Conservation (phyloP, 2,113 vertebrate species). For the Lamprotornis superbus region DNA sequence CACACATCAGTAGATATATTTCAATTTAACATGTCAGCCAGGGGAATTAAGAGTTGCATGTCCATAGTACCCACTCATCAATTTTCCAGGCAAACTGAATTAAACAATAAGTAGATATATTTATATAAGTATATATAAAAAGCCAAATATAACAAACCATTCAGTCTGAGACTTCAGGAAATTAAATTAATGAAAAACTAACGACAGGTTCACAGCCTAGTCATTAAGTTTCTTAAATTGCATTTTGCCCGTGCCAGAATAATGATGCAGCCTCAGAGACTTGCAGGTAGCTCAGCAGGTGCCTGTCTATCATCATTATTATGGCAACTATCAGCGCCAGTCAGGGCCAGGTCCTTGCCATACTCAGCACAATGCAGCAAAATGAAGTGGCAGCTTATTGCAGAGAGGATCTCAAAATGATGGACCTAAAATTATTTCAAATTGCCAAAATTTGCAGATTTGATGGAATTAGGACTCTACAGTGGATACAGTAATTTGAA, state of each 20-base stretch:
- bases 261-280: not conserved
- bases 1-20: not conserved
- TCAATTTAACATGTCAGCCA: fast-evolving
- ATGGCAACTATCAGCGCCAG: not conserved
- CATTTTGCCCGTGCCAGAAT: not conserved
- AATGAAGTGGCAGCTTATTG: not conserved
- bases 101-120: not conserved
- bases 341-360: not conserved
- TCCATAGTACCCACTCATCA: not conserved
- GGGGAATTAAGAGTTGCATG: not conserved
- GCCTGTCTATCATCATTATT: not conserved
- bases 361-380: not conserved
- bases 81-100: not conserved
- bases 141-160: not conserved
- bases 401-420: not conserved
- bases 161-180: not conserved
- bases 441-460: not conserved
- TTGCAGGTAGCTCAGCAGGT: not conserved
- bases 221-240: not conserved
- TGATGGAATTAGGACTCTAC: not conserved
- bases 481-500: not conserved
- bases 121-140: not conserved
- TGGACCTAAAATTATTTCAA: not conserved
- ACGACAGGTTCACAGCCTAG: not conserved
- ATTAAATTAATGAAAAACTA: not conserved